Base-by-base conservation (phyloP, 2,113 vertebrate species). In the Brachirus orientalis region DNA sequence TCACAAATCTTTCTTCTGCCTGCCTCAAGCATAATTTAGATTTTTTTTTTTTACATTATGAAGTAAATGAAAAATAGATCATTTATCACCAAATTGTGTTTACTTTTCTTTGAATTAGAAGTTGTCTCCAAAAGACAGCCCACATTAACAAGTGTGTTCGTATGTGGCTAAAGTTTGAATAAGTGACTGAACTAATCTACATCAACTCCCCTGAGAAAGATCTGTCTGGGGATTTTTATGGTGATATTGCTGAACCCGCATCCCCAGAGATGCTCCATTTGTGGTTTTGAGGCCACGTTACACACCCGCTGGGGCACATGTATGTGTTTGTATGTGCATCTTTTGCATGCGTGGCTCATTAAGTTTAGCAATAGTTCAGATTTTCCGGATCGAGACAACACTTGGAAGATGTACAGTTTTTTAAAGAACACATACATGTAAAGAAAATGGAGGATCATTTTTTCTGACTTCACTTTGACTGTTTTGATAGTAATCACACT, bases 261-360 rank as follows among this genome's bases (percentile, higher is more conserved):
- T 66, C 20, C 69, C 66, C 45, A 58, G 17, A 66, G 65, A 72
- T 71, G 63, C 70, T 75, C 84, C 48, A 80, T 80, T 87, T 89
- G 89, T 90, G 84, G 85, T 83, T 89, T 87, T 69, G 57, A 63
- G 83, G 69, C 63, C 72, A 82, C 77, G 88, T 86, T 77, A 70
- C 79, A 74, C 69, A 64, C 75, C 72, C 75, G 54, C 41, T 75
- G 75, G 78, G 79, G 64, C 14, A 6, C 59, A 3, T 70, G 18
- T 75, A n/a, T 58, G 9, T 36, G 14, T 50, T 18, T 60, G 8
- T 72, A 20, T 75, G 1, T 35, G 14, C 43, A 50, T 83, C 54
- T 63, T 63, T 11, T 43, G 7, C 14, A 13, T 77, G 79, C 54
- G 83, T 56, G 76, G 79, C 63, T 79, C 60, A 80, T 55, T 70